These are phyloP conservation scores for Micromesistius poutassou DNA, from an alignment of 2,797 vertebrate genomes.

Conservation along the genomic window DNA sequence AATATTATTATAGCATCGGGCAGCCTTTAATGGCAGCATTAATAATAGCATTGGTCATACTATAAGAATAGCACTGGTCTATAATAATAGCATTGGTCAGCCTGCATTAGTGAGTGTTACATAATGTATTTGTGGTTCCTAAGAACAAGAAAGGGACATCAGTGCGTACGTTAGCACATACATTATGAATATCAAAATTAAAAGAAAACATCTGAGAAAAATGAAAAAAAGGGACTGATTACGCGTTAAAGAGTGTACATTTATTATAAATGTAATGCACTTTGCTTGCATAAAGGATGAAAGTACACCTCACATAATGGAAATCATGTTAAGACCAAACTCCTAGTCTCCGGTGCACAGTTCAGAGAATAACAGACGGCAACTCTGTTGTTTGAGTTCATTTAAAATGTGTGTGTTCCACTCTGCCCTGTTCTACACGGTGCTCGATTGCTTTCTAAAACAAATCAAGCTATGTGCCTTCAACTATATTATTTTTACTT, in stretches of 20 bases:
- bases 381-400: constrained; percentile 54
- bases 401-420: constrained; percentile 48
- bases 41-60: no score
- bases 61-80: no score
- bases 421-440: constrained; percentile 30
- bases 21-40: no score
- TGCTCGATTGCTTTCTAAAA: neutral
- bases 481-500: neutral
- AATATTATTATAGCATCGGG: neutral
- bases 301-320: constrained; percentile 44
- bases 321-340: constrained; percentile 18
- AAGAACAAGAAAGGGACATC: neutral
- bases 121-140: neutral
- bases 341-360: constrained; percentile 47
- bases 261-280: neutral
- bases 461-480: neutral
- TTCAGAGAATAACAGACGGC: constrained; percentile 43
- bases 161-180: neutral
- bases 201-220: constrained; percentile 24
- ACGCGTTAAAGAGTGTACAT: constrained; percentile 34
- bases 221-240: constrained; percentile 19
- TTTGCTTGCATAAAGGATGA: constrained; percentile 28
- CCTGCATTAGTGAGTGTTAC: neutral
- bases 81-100: no score
- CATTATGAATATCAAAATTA: no score